These are phyloP conservation scores for Apteryx mantelli DNA, from an alignment of 2,113 vertebrate genomes.

Conservation along the genomic window DNA sequence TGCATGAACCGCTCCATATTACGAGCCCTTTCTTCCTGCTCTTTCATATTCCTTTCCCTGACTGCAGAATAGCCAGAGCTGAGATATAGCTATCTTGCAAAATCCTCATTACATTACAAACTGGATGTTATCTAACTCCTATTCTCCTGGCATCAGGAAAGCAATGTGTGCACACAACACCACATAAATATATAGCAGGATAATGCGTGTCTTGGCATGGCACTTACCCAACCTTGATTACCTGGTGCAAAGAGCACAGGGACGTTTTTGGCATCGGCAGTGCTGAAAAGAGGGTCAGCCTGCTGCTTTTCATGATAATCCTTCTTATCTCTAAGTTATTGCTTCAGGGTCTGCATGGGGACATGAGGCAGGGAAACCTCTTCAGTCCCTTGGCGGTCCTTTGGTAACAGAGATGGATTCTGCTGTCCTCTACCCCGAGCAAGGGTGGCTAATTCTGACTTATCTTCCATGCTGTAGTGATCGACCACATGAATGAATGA, in stretches of 20 bases:
- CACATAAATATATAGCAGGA: not conserved
- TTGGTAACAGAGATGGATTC: not conserved
- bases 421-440: not conserved
- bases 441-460: not conserved
- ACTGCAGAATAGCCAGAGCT: not conserved
- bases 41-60: not conserved
- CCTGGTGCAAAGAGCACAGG: not conserved
- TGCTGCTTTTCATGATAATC: not conserved
- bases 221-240: not conserved
- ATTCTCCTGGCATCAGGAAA: not conserved
- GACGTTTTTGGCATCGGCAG: not conserved
- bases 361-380: rapidly evolving
- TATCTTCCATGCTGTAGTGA: not conserved
- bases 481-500: not conserved
- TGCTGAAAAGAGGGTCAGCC: not conserved
- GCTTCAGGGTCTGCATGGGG: not conserved
- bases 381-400: not conserved
- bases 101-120: not conserved
- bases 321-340: not conserved
- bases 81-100: not conserved
- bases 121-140: not conserved
- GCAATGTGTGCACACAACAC: not conserved
- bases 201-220: not conserved
- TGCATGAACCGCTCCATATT: not conserved
- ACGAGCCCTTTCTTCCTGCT: not conserved